Evolutionary conservation across 2,888 invertebrate species (phyloP).

Genomic region (Hydroisotoma schaefferi): DNA sequence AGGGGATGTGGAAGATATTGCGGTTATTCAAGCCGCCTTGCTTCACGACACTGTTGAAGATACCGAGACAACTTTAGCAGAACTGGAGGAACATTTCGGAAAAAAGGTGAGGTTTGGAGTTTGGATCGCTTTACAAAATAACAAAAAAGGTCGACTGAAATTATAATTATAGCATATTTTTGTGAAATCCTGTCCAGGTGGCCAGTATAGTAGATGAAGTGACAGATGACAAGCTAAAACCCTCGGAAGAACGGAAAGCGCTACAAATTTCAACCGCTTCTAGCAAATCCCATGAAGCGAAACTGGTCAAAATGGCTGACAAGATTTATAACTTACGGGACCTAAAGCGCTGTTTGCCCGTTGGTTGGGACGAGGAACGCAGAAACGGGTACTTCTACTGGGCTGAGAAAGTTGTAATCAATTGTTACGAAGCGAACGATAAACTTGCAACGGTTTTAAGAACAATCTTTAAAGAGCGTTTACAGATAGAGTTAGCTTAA

Average conservation of each 20-base stretch:
- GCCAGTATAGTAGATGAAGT: slow-evolving; percentile 61
- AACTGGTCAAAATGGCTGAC: slow-evolving; percentile 74
- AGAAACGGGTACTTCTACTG: slow-evolving; percentile 65
- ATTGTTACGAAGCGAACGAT: slow-evolving; percentile 34
- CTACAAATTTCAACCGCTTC: slow-evolving; percentile 65
- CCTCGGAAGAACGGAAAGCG: slow-evolving; percentile 62
- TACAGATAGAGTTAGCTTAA: no score
- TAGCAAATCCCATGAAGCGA: slow-evolving; percentile 60
- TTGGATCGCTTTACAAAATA: neutral
- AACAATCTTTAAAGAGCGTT: slow-evolving; percentile 24
- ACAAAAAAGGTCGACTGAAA: neutral
- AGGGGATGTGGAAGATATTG: slow-evolving; percentile 59
- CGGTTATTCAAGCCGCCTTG: slow-evolving; percentile 66
- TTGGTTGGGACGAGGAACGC: slow-evolving; percentile 62
- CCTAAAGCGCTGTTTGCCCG: slow-evolving; percentile 57
- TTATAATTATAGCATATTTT: neutral
- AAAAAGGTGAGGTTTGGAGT: slow-evolving; percentile 53
- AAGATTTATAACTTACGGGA: slow-evolving; percentile 78
- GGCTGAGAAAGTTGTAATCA: slow-evolving; percentile 61
- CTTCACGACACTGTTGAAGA: slow-evolving; percentile 83
- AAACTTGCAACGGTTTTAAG: slow-evolving; percentile 32
- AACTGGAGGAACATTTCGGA: slow-evolving; percentile 65
- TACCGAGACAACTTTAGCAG: slow-evolving; percentile 69
- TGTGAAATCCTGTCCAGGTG: slow-evolving; percentile 26
- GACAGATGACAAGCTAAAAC: slow-evolving; percentile 69